These are phyloP conservation scores for Smutsia gigantea DNA, from an alignment of 2,797 vertebrate species.

Conservation along the genomic window DNA sequence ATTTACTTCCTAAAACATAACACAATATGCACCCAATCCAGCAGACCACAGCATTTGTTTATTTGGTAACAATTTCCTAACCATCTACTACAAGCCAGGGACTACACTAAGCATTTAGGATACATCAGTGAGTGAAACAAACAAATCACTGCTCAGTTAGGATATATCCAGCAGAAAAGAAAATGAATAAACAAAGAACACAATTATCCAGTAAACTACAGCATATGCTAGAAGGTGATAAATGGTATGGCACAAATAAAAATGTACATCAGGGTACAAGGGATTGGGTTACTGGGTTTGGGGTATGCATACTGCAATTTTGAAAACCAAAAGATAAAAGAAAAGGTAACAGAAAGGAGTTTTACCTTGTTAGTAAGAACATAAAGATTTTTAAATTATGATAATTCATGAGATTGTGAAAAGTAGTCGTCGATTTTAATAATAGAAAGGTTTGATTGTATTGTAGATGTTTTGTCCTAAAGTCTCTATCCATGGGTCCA, in stretches of 20 bases:
- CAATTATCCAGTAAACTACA: constrained; percentile 27
- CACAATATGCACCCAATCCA: not conserved
- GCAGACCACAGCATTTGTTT: not conserved
- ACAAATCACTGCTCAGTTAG: not conserved
- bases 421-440: not conserved
- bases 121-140: not conserved
- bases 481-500: not conserved
- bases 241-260: not conserved
- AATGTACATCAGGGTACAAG: not conserved
- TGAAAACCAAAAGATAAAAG: not conserved
- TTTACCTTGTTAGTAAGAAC: constrained; percentile 5
- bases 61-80: constrained; percentile 19
- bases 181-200: not conserved
- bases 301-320: not conserved
- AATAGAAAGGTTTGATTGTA: not conserved
- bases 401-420: not conserved
- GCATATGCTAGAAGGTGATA: not conserved
- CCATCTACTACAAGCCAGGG: not conserved
- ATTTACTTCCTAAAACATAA: not conserved
- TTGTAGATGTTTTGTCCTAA: not conserved
- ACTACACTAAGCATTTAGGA: not conserved
- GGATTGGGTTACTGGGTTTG: not conserved
- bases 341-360: not conserved
- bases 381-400: not conserved
- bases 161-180: not conserved